phyloP scores from a whole-genome alignment of 2,113 vertebrate genomes.

The Xenopus borealis region DNA sequence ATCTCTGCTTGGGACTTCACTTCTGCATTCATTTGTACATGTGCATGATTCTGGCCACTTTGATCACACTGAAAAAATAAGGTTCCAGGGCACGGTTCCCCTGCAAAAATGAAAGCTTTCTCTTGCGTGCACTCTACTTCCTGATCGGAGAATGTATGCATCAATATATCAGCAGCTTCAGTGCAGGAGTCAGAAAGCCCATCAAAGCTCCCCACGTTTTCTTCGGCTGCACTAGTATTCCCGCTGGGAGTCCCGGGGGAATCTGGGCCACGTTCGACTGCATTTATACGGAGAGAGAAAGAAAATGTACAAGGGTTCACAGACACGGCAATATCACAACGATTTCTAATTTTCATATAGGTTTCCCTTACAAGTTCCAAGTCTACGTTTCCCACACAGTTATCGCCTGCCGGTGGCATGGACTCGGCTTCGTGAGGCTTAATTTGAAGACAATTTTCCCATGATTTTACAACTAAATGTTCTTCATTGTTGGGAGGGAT shows the following conservation, averaged over 20 bases:
- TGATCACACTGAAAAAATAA: slow-evolving; percentile 73
- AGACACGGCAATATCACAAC: slow-evolving; percentile 40
- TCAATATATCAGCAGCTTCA: slow-evolving; percentile 45
- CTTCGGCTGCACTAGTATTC: slow-evolving; percentile 45
- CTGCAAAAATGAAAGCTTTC: slow-evolving; percentile 48
- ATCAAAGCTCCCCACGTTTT: slow-evolving; percentile 44
- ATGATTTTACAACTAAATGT: slow-evolving; percentile 40
- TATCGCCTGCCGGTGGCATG: slow-evolving; percentile 46
- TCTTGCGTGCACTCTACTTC: slow-evolving; percentile 52
- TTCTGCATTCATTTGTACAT: background rate
- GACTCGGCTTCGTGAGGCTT: slow-evolving; percentile 28
- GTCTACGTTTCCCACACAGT: slow-evolving; percentile 31
- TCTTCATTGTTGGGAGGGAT: background rate
- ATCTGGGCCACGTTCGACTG: slow-evolving; percentile 36
- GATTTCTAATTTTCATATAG: slow-evolving; percentile 34
- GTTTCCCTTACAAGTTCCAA: slow-evolving; percentile 48
- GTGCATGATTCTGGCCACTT: slow-evolving; percentile 21
- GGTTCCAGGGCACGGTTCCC: slow-evolving; percentile 78
- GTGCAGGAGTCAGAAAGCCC: slow-evolving; percentile 46
- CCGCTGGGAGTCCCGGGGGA: slow-evolving; percentile 21
- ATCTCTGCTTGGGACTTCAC: slow-evolving; percentile 44
- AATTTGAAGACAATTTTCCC: slow-evolving; percentile 41
- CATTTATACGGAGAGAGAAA: slow-evolving; percentile 35
- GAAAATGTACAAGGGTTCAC: slow-evolving; percentile 46
- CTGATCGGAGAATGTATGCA: slow-evolving; percentile 27